Evolutionary conservation across 2,113 vertebrate genomes (phyloP), one percentile per base, ranked within the genome.

Genomic region (Burhinus oedicnemus): DNA sequence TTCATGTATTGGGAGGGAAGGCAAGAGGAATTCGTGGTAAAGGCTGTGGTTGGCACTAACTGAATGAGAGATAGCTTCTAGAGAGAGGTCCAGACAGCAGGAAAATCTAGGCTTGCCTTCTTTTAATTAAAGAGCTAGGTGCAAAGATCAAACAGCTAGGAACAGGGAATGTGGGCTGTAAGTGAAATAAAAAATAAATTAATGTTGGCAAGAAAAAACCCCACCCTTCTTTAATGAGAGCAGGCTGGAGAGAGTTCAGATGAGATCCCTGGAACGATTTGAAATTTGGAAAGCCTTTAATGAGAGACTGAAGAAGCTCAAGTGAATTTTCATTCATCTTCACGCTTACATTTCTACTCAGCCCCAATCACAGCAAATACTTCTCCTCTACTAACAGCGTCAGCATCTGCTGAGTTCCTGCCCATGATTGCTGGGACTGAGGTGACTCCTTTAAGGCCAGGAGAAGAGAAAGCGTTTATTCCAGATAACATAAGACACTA

Each of bases 71-170:
- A 75, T 36, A 57, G 45, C 45, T 92, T 78, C 72, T 64, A 83
- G 45, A 90, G 61, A 94, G 45, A 88, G 22, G 68, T 83, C 54
- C 64, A 77, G 45, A 38, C 27, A 47, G 45, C 26, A 75, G 55
- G 29, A 90, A 89, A 94, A 94, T 38, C 19, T 68, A 38, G 9
- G 26, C 25, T 95, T 83, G 47, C 6, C 27, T 83, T 76, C 90
- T 64, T 87, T 94, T 95, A 96, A 95, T 97, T 93, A 89, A 93
- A 93, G 38, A 91, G 20, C 74, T 87, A 94, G 77, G 74, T 84
- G 65, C n/a, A 94, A 96, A 87, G 87, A 97, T 96, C 91, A 93
- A 89, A 97, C 42, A 89, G 44, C 32, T 78, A 89, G 45, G 77
- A 96, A 84, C 6, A 52, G 42, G 60, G 36, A 83, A 70, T 47